These are phyloP conservation scores for Pseudococcus jackbeardsleyi DNA, from an alignment of 2,888 invertebrate genomes.

Conservation along the genomic window DNA sequence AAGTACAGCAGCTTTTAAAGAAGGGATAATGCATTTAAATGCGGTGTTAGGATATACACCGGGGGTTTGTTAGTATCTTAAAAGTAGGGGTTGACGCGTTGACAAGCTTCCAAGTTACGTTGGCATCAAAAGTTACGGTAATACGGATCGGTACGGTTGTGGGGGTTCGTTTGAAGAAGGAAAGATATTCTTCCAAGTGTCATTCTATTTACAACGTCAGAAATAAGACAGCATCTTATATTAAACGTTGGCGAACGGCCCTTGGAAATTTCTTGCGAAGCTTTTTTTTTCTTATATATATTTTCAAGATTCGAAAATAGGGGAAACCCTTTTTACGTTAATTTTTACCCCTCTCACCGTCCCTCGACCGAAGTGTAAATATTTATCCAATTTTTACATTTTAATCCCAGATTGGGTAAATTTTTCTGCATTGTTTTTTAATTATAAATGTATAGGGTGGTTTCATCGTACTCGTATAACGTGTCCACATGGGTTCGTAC, in stretches of 20 bases:
- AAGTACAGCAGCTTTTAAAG: conserved; percentile 64
- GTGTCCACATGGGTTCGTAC: not conserved
- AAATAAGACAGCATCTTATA: conserved; percentile 64
- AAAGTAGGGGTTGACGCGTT: conserved; percentile 65
- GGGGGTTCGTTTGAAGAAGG: conserved; percentile 55
- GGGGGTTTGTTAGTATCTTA: conserved; percentile 65
- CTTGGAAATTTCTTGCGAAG: conserved; percentile 25
- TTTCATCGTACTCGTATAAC: not conserved
- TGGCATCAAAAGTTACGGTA: conserved; percentile 65
- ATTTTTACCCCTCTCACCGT: conserved; percentile 4
- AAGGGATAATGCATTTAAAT: conserved; percentile 65
- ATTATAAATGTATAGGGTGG: not conserved
- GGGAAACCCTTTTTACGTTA: conserved; percentile 34
- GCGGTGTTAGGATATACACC: conserved; percentile 64
- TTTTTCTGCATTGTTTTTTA: not conserved
- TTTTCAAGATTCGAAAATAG: not conserved
- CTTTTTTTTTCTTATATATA: conserved; percentile 35
- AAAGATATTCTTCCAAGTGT: conserved; percentile 60
- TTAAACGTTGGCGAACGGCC: conserved; percentile 64
- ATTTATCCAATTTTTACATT: conserved; percentile 54
- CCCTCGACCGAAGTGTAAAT: not conserved
- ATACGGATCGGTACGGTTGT: conserved; percentile 52
- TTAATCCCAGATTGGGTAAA: conserved; percentile 24
- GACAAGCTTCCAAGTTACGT: conserved; percentile 66
- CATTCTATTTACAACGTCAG: conserved; percentile 65